These are phyloP conservation scores for Apotomis capreana DNA, from an alignment of 2,888 invertebrate genomes.

Conservation along the genomic window DNA sequence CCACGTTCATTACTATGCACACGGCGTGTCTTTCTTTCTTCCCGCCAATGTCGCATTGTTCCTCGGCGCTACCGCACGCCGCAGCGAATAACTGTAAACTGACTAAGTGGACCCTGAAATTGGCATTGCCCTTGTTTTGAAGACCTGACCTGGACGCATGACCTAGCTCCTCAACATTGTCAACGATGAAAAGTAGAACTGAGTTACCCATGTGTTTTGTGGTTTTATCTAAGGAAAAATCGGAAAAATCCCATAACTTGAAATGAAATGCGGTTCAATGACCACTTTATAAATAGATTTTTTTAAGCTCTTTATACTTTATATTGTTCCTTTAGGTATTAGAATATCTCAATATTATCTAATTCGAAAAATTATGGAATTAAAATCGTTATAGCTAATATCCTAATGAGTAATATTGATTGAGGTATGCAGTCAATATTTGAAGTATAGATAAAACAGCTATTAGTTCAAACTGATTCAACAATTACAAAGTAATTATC, in stretches of 20 bases:
- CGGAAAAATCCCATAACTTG: not conserved
- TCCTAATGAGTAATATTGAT: slow-evolving; percentile 2
- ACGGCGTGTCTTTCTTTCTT: slow-evolving; percentile 78
- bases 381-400: not conserved
- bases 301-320: not conserved
- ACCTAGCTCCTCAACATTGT: slow-evolving; percentile 55
- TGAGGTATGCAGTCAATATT: not conserved
- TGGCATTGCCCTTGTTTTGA: slow-evolving; percentile 77
- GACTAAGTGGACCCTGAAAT: slow-evolving; percentile 80
- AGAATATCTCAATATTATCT: too few species aligned
- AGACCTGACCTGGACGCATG: slow-evolving; percentile 59
- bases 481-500: slow-evolving; percentile 23
- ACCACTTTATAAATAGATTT: slow-evolving; percentile 8
- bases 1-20: slow-evolving; percentile 69
- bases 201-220: not conserved
- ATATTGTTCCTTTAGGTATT: not conserved
- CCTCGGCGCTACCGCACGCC: slow-evolving; percentile 58
- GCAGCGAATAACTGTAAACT: slow-evolving; percentile 74
- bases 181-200: not conserved
- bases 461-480: not conserved
- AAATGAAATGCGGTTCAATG: slow-evolving; percentile 8
- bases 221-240: not conserved
- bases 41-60: slow-evolving; percentile 80
- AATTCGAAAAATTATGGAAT: not conserved
- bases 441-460: slow-evolving; percentile 2